Conservation (phyloP, 1,140 invertebrate species). For the Helicoverpa zea region DNA sequence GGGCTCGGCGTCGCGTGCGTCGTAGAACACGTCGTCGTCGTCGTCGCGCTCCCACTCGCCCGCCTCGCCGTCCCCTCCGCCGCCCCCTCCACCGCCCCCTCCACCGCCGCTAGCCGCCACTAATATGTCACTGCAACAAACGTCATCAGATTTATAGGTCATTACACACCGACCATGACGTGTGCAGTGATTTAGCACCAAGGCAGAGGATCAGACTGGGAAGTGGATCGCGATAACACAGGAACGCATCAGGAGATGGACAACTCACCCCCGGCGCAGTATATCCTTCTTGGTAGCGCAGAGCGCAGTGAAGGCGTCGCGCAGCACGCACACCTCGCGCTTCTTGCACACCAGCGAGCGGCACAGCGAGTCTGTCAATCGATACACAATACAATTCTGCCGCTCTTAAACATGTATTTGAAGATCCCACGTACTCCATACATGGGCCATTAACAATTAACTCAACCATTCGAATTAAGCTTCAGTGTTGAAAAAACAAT, state of each 20-base stretch:
- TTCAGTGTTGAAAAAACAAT: too few species aligned
- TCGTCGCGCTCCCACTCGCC: constrained; percentile 48
- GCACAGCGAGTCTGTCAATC: constrained; percentile 92
- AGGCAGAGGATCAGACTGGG: too few species aligned
- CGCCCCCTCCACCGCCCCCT: constrained; percentile 46
- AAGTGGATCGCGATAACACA: not conserved
- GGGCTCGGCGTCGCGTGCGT: constrained; percentile 52
- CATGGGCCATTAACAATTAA: not conserved
- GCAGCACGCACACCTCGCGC: constrained; percentile 94
- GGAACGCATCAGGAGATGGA: not conserved
- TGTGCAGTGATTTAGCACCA: too few species aligned
- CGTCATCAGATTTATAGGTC: not conserved
- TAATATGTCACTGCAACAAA: constrained; percentile 63
- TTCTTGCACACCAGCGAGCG: constrained; percentile 95
- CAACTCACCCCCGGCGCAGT: constrained; percentile 92
- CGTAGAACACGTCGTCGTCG: constrained; percentile 80
- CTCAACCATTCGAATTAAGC: not conserved
- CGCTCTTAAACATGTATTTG: too few species aligned
- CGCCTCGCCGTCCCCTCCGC: constrained; percentile 29
- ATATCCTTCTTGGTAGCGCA: constrained; percentile 95
- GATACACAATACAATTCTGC: constrained; percentile 17
- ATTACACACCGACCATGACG: not conserved
- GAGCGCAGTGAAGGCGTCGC: constrained; percentile 94
- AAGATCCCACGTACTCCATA: too few species aligned
- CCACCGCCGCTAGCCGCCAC: constrained; percentile 58